Evolutionary conservation across 2,113 vertebrate species (phyloP), one percentile per base, ranked within the genome.

Genomic region (Nothoprocta perdicaria): DNA sequence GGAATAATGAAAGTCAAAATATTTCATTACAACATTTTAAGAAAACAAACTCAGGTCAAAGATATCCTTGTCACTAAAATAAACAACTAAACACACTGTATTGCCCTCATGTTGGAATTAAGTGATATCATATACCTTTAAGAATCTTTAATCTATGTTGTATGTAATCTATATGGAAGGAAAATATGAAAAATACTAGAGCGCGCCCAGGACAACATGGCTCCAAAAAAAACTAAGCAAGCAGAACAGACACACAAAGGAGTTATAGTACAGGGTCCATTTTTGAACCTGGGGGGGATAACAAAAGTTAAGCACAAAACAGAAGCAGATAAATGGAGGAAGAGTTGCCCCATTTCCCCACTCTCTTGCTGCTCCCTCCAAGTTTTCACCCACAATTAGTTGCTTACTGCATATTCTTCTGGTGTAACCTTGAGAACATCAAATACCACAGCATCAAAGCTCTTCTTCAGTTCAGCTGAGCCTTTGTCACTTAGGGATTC

Each of bases 361-460:
- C 53, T 26, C 45, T 46, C 45, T 8, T 9, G 6, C 50, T 14
- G 1, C 27, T 29, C 9, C 53, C 53, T 24, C 21, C 12, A 61
- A 52, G 38, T 57, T 71, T 26, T 72, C 18, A 46, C 26, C 61
- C 14, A 18, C 4, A 10, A 14, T 62, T 12, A 62, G 41, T 18
- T 24, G 92, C 99, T 99, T 98, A 99, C 99, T 79, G 99, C 99
- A 98, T 99, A 99, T 97, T 99, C 99, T 94, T 99, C 99, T 19
- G 99, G 99, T 18, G 99, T 99, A 88, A 99, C 99, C 97, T 99
- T 99, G 58, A 99, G 97, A 94, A 99, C 98, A 84, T 99, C 99
- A 82, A 99, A 99, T 12, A 99, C 99, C 84, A 99, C 99, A 4
- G 99, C 99, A 95, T 99, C 99, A 94, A 99, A 99, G 95, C 99